Base-by-base conservation (phyloP, 2,113 vertebrate species). In the Illadopsis cleaveri region DNA sequence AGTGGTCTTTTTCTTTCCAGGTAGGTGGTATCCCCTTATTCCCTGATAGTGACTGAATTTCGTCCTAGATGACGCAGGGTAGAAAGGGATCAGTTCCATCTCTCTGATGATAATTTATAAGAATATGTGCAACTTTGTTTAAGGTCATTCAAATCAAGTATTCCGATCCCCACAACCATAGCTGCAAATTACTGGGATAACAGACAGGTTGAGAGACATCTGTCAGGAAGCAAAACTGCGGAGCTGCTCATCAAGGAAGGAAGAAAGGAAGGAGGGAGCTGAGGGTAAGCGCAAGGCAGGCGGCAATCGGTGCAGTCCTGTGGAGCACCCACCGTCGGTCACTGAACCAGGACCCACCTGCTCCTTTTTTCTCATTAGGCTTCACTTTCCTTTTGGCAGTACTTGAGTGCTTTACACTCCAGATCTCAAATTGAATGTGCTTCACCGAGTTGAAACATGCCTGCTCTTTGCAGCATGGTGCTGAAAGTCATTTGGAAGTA, bases 231-330 rank as follows among this genome's bases (percentile, higher is more conserved):
- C 18, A 68, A 24, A 86, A 31, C 51, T 17, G 17, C 21, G 65
- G 45, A 72, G 33, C 27, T 70, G 24, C 3, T 80, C 13, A 17
- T 11, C 6, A 25, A 25, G 47, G 47, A 53, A 53, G 51, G 51
- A 12, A 60, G 35, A 40, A 71, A 17, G 33, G 45, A 83, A 21
- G 5, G 12, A 51, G 16, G 23, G 30, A 64, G 20, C 19, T 1
- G 14, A 58, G 6, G 23, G 13, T 40, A 19, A 33, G 8, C 50
- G 35, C 38, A 75, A 75, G 23, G 8, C 70, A 75, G 38, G 37
- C 4, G 40, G 37, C 19, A 66, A 1, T 44, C 1, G 0, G 2
- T 8, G 2, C 48, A 60, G 18, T 51, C 31, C 21, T 4, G 6
- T 24, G n/a, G 21, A 16, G 8, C 16, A 4, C 10, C 28, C 9